Evolutionary conservation across 2,113 vertebrate species (phyloP).

Genomic region (Bambusicola thoracicus): DNA sequence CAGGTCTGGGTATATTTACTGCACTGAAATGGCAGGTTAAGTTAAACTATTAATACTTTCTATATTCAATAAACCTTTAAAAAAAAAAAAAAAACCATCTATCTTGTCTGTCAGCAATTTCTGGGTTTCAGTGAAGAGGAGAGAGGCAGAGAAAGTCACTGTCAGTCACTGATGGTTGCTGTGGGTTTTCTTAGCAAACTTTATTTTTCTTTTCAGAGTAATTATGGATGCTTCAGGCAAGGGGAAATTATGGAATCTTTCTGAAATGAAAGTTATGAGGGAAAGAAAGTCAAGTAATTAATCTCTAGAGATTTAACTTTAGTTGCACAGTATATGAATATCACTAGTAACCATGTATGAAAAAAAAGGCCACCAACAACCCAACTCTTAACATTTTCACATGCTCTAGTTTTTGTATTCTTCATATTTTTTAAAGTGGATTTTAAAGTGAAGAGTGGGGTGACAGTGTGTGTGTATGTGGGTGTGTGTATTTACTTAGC

Average conservation of each 20-base stretch:
- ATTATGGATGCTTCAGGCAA: neutral
- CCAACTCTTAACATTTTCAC: neutral
- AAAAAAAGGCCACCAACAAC: too few relatives aligned
- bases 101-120: neutral
- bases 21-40: neutral
- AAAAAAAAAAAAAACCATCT: neutral
- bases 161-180: fast-evolving
- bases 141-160: neutral
- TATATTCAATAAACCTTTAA: conserved; percentile 11
- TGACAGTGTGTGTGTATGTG: too few relatives aligned
- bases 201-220: neutral
- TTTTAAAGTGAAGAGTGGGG: too few relatives aligned
- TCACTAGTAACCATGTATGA: neutral
- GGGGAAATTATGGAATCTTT: neutral
- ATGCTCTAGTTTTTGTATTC: neutral
- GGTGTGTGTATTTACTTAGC: neutral
- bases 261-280: neutral
- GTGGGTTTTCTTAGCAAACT: neutral
- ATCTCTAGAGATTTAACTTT: neutral
- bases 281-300: neutral
- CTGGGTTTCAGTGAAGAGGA: neutral
- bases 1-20: neutral
- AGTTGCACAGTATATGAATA: neutral
- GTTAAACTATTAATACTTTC: conserved; percentile 27
- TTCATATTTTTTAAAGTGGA: neutral